A percentile compares a stretch with the other conserved stretches of the same genome.
Evolutionary conservation across 2,113 vertebrate species (phyloP).

Genomic region (Centropus bengalensis): DNA sequence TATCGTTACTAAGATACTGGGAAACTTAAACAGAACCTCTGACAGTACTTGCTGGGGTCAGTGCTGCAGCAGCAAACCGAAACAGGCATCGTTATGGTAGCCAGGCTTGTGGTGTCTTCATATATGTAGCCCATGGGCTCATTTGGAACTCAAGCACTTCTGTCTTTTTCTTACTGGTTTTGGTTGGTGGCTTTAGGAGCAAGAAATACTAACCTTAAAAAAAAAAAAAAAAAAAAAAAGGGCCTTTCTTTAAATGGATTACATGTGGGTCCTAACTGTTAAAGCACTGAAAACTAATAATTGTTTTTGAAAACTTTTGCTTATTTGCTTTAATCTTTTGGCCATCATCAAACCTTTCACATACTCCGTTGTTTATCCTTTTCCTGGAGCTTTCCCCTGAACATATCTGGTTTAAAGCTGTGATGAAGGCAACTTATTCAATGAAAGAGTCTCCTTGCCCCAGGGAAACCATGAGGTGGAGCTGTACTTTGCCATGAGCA

Average conservation of each 20-base stretch:
- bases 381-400: neutral
- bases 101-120: neutral
- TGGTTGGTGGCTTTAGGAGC: neutral
- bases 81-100: neutral
- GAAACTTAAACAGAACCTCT: neutral
- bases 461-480: neutral
- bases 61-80: neutral
- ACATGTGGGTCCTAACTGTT: neutral
- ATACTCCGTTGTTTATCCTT: neutral
- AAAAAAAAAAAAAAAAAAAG: neutral
- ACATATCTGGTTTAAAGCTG: neutral
- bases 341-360: neutral
- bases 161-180: neutral
- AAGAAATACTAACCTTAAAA: neutral
- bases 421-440: neutral
- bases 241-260: neutral
- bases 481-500: neutral
- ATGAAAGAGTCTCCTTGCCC: slow-evolving; percentile 1
- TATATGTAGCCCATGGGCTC: neutral
- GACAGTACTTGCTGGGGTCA: neutral
- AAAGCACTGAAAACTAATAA: neutral
- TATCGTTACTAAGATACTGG: neutral
- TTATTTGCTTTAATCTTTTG: neutral
- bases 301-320: neutral
- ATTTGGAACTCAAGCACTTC: neutral